phyloP scores from a whole-genome alignment of 2,888 invertebrate genomes.

The Tinea pellionella region DNA sequence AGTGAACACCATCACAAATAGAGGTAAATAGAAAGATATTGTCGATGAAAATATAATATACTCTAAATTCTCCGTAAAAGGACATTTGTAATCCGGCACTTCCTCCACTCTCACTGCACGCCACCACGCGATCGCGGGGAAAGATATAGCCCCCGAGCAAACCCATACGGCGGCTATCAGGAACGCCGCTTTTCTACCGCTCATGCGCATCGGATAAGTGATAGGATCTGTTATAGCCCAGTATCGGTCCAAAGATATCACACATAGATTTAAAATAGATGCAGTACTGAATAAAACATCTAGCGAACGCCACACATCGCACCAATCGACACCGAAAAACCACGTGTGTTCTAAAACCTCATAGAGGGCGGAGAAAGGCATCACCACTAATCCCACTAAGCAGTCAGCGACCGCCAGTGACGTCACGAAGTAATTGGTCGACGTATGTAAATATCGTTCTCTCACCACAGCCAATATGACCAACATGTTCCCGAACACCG shows the following conservation, averaged over 20 bases:
- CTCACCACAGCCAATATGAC: slow-evolving; percentile 94
- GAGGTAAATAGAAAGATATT: slow-evolving; percentile 96
- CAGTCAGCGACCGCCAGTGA: slow-evolving; percentile 97
- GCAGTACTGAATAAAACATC: slow-evolving; percentile 98
- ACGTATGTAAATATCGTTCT: slow-evolving; percentile 94
- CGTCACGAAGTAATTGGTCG: slow-evolving; percentile 97
- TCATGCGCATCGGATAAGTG: slow-evolving; percentile 96
- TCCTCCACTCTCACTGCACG: slow-evolving; percentile 85
- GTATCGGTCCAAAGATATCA: slow-evolving; percentile 95
- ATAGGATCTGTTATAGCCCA: slow-evolving; percentile 99
- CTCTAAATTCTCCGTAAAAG: slow-evolving; percentile 95
- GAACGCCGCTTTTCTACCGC: slow-evolving; percentile 84
- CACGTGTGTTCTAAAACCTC: slow-evolving; percentile 91
- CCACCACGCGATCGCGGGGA: slow-evolving; percentile 98
- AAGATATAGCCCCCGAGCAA: slow-evolving; percentile 95
- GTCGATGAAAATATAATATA: slow-evolving; percentile 98
- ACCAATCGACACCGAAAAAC: slow-evolving; percentile 96
- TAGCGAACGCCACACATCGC: slow-evolving; percentile 96
- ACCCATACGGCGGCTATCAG: slow-evolving; percentile 96
- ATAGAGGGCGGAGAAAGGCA: slow-evolving; percentile 95
- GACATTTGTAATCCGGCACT: slow-evolving; percentile 87
- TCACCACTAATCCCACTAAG: slow-evolving; percentile 94
- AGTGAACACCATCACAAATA: slow-evolving; percentile 98
- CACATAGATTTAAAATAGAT: slow-evolving; percentile 96
- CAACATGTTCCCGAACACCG: slow-evolving; percentile 94